Percentiles rank a stretch among this genome's conserved stretches.
These are phyloP conservation scores for Sebastes dallii DNA, from an alignment of 2,797 vertebrate genomes.

Conservation along the genomic window DNA sequence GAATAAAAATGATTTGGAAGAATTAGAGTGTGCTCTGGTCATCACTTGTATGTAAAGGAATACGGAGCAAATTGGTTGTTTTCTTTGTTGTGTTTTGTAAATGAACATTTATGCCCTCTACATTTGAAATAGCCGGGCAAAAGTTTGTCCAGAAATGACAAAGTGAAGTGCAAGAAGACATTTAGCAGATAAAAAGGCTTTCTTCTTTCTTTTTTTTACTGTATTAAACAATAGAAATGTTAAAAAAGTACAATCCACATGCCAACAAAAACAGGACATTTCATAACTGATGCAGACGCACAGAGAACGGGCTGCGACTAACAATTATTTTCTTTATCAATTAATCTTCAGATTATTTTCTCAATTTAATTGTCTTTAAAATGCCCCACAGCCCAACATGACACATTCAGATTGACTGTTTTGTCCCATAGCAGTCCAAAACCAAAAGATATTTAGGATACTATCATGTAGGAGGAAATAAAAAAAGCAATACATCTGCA, in stretches of 20 bases:
- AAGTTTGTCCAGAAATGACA: not conserved
- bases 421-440: not conserved
- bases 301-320: not conserved
- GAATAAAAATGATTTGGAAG: slow-evolving; percentile 81
- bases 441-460: not conserved
- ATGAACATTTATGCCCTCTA: not conserved
- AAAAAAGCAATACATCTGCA: not conserved
- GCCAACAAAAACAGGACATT: not conserved
- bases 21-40: slow-evolving; percentile 3
- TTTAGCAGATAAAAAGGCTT: not conserved
- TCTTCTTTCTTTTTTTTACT: not conserved
- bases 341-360: not conserved
- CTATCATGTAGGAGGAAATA: not conserved
- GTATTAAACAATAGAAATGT: not conserved
- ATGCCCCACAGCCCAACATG: not conserved
- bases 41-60: not conserved
- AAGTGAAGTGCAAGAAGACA: not conserved
- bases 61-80: not conserved
- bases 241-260: not conserved
- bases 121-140: not conserved
- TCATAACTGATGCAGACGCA: not conserved
- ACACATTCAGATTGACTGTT: not conserved
- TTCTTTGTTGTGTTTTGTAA: not conserved
- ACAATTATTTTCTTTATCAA: not conserved
- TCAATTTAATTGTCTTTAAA: not conserved